Conservation (phyloP, 1,140 invertebrate species). For the Ptiloglossa arizonensis region DNA sequence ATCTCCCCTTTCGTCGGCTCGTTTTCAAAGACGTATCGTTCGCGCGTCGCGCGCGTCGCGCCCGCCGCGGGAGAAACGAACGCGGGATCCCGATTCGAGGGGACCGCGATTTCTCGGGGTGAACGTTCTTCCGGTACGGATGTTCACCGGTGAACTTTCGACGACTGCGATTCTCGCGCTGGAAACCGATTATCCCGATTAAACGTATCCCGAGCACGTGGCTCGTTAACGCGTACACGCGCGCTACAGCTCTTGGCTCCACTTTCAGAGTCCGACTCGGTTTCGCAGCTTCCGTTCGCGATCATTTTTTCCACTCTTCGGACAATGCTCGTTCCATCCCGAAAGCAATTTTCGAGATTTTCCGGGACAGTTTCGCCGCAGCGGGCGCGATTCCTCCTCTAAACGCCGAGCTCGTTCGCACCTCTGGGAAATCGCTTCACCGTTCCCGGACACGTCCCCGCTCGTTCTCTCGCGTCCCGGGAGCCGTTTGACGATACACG, state of each 20-base stretch:
- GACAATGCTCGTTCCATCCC: background rate
- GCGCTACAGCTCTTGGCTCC: too few species aligned
- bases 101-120: too few species aligned
- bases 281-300: too few species aligned
- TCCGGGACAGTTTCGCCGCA: background rate
- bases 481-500: background rate
- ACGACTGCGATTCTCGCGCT: conserved; percentile 1
- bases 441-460: too few species aligned
- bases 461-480: background rate
- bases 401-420: background rate
- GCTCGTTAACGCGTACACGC: background rate
- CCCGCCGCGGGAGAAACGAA: too few species aligned
- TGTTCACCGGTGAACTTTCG: conserved; percentile 36
- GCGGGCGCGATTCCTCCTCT: background rate
- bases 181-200: conserved; percentile 44
- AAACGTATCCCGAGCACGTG: conserved; percentile 22
- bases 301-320: background rate
- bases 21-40: background rate
- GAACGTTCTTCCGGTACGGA: conserved; percentile 21
- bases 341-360: background rate
- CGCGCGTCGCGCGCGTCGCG: too few species aligned
- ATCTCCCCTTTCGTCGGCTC: background rate
- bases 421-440: background rate
- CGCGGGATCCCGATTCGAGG: too few species aligned
- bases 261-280: too few species aligned